Evolutionary conservation across 2,888 invertebrate genomes (phyloP), one percentile per base, ranked within the genome.

Genomic region (Limulus polyphemus): DNA sequence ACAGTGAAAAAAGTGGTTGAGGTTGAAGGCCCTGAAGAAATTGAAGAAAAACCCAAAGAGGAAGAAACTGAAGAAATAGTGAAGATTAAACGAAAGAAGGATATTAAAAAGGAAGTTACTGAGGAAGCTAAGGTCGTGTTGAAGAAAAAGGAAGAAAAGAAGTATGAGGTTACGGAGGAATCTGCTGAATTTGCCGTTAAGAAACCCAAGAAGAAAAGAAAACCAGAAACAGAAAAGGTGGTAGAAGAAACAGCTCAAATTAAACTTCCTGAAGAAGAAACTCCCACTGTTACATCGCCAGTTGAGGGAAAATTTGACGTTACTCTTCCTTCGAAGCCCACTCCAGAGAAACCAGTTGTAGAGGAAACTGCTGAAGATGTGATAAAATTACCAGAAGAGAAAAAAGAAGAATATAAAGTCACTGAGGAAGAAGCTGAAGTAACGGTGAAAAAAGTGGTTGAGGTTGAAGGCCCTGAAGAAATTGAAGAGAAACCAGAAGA

Each of bases 271-370:
- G 16, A 55, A 16, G 14, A 51, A 14, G 32, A 32, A 32, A 32
- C 32, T 32, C 32, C 32, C 32, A 32, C 32, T 5, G 32, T 32
- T 32, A 74, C 76, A 67, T 72, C 78, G 60, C 74, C 72, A 64
- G 63, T 79, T 47, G 49, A 57, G 48, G 54, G 14, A 54, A 17
- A 16, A 3, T 54, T 54, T 14, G 54, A 16, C 7, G 11, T 54
- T 11, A 54, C 54, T 13, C 32, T 54, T 11, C 54, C 54, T 59
- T 76, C 77, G 1, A 71, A 62, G 73, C 56, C 58, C 75, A 54
- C 75, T 72, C 65, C 69, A 48, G 49, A n/a, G 12, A 62, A 60
- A 50, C 56, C 62, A 50, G 5, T 55, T 11, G 17, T 55, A 11
- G 60, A 60, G 47, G 60, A 60, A 48, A 47, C 17, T 13, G 49